phyloP scores from a whole-genome alignment of 1,140 invertebrate genomes.

The Batillaria attramentaria region DNA sequence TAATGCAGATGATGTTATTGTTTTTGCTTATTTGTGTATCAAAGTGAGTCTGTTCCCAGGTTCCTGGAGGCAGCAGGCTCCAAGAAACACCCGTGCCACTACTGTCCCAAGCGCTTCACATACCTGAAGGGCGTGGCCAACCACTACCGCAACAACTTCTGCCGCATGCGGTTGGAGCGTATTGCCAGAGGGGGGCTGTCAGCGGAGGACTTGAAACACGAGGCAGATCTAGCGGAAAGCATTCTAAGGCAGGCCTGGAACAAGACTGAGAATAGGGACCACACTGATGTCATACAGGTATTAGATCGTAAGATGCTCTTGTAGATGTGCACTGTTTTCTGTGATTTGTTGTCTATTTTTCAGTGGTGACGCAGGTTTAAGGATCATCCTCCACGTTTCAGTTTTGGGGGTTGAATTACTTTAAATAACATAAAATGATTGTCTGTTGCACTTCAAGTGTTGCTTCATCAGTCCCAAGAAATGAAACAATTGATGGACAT shows the following conservation, averaged over 20 bases:
- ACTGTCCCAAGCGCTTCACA: slow-evolving; percentile 57
- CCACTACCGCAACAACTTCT: slow-evolving; percentile 55
- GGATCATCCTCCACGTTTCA: too few relatives aligned
- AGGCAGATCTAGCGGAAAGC: slow-evolving; percentile 44
- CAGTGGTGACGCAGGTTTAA: too few relatives aligned
- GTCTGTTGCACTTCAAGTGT: too few relatives aligned
- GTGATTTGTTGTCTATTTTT: too few relatives aligned
- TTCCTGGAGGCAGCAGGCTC: slow-evolving; percentile 18
- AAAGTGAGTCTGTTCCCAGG: neutral
- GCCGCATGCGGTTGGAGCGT: slow-evolving; percentile 53
- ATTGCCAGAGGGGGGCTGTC: slow-evolving; percentile 38
- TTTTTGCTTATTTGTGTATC: neutral
- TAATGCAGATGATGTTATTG: neutral
- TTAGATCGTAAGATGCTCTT: too few relatives aligned
- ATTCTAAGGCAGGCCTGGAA: slow-evolving; percentile 51
- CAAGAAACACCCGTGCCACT: slow-evolving; percentile 53
- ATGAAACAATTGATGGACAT: too few relatives aligned
- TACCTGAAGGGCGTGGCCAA: slow-evolving; percentile 59
- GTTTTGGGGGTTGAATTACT: too few relatives aligned
- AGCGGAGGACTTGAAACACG: slow-evolving; percentile 47
- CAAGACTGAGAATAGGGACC: slow-evolving; percentile 43
- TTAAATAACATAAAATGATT: too few relatives aligned
- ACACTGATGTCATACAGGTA: slow-evolving; percentile 45
- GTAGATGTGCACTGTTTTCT: too few relatives aligned
- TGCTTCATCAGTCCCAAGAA: too few relatives aligned